Evolutionary conservation across 2,113 vertebrate genomes (phyloP), one percentile per base, ranked within the genome.

Genomic region (Antidorcas marsupialis): DNA sequence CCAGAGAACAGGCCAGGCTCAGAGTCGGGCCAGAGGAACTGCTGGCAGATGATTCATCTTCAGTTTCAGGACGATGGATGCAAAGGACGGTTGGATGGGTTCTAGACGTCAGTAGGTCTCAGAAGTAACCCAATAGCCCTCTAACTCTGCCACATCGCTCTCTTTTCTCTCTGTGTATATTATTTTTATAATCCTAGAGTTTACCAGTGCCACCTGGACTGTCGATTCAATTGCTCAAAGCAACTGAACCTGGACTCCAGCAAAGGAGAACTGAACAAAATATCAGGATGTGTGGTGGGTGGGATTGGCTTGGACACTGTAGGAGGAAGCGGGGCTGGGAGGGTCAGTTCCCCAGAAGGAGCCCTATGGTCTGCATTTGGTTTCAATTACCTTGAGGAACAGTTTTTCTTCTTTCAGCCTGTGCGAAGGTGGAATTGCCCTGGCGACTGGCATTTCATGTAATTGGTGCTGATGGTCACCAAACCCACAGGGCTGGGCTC

Each of bases 401-500:
- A 17, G 5, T 59, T 84, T 79, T 74, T 78, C 76, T 27, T 57
- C 33, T 4, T 59, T 33, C 13, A 50, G 95, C 47, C 87, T 25
- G 57, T 2, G 7, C 0, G 3, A 52, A 94, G 92, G 92, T 71
- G 76, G 95, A 47, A n/a, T 28, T 47, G 85, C 74, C 39, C n/a
- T 19, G 36, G 90, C 87, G 27, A 84, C 82, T 59, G 96, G 84
- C 94, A 28, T 90, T 83, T 94, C 10, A 2, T 30, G 60, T 96
- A 93, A 97, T 90, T 87, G 95, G 95, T 76, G 13, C 53, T 71
- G 97, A 95, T 78, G 92, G 96, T 86, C 97, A 95, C 95, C 39
- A 79, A 86, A 79, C 60, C 94, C 94, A 11, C 78, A 64, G 89
- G 90, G 82, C 95, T 83, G 96, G 78, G 94, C 82, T 30, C 17